Conservation (phyloP, 92 coral and sea anemone species). For the Actinernus sp. region DNA sequence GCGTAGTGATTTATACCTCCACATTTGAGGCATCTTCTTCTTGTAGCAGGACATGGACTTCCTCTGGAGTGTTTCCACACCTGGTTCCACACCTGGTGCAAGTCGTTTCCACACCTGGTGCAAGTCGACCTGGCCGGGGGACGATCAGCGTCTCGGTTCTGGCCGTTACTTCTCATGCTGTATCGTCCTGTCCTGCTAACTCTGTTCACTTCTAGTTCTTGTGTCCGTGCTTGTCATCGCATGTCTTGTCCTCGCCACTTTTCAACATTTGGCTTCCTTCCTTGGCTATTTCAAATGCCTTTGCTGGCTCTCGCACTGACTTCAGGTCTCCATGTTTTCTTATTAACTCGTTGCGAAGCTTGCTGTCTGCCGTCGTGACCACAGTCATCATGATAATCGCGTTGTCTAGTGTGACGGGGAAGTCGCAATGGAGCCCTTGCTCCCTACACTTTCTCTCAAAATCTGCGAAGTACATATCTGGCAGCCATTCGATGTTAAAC, state of each 20-base stretch:
- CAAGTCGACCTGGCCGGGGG: conserved; percentile 17
- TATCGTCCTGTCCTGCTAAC: no score
- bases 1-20: conserved; percentile 27
- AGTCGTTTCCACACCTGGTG: conserved; percentile 11
- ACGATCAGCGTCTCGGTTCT: conserved; percentile 13
- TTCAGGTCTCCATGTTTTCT: conserved; percentile 43
- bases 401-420: conserved; percentile 17
- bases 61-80: conserved; percentile 6
- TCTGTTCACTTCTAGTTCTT: conserved; percentile 40
- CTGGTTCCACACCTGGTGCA: no score
- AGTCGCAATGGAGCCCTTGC: conserved; percentile 20
- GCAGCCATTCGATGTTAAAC: conserved; percentile 34
- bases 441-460: conserved; percentile 26
- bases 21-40: conserved; percentile 43
- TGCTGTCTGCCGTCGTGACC: conserved; percentile 27
- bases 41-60: conserved; percentile 12
- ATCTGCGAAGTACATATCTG: conserved; percentile 30
- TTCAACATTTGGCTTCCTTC: conserved; percentile 40
- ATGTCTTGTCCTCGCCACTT: conserved; percentile 8
- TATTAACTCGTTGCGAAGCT: conserved; percentile 37
- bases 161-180: no score
- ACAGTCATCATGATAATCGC: conserved; percentile 32
- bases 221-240: conserved; percentile 2
- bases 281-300: conserved; percentile 32
- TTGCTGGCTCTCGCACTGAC: conserved; percentile 35